Conservation (phyloP, 2,113 vertebrate genomes). For the Notarius lentiginosus region DNA sequence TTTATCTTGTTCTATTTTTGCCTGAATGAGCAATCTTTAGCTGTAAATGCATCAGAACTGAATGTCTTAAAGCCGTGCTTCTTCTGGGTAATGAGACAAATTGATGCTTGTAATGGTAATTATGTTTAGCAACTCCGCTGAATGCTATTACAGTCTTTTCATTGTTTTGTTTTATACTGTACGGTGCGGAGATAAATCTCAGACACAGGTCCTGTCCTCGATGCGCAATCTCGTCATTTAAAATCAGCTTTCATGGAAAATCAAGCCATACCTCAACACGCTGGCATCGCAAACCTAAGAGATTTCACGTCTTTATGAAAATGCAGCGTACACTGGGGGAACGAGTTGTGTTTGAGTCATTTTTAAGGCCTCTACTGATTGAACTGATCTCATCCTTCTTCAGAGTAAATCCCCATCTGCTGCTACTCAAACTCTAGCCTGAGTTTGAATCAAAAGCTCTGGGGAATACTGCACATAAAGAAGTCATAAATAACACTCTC, state of each 20-base stretch:
- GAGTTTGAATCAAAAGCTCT: constrained; percentile 45
- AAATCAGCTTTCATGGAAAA: neutral
- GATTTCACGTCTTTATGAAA: neutral
- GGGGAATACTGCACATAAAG: constrained; percentile 56
- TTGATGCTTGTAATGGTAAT: constrained; percentile 1
- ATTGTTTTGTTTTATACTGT: constrained; percentile 42
- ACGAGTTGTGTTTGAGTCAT: constrained; percentile 5
- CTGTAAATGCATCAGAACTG: constrained; percentile 52
- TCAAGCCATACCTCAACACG: neutral
- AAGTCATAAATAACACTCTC: constrained; percentile 38
- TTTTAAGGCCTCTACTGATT: constrained; percentile 54
- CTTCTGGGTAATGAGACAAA: neutral
- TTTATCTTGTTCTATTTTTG: neutral
- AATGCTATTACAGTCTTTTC: neutral
- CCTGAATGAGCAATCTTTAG: neutral
- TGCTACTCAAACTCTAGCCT: constrained; percentile 14
- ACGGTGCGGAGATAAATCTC: neutral
- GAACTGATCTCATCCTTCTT: constrained; percentile 60
- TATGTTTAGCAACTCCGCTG: neutral
- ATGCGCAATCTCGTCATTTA: neutral
- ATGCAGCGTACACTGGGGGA: neutral
- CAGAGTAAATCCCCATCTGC: constrained; percentile 40
- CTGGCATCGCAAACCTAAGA: neutral
- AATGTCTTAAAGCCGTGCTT: neutral
- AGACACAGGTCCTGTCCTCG: neutral